phyloP scores from a whole-genome alignment of 2,888 invertebrate species.

The Branchipolynoe longqiensis region DNA sequence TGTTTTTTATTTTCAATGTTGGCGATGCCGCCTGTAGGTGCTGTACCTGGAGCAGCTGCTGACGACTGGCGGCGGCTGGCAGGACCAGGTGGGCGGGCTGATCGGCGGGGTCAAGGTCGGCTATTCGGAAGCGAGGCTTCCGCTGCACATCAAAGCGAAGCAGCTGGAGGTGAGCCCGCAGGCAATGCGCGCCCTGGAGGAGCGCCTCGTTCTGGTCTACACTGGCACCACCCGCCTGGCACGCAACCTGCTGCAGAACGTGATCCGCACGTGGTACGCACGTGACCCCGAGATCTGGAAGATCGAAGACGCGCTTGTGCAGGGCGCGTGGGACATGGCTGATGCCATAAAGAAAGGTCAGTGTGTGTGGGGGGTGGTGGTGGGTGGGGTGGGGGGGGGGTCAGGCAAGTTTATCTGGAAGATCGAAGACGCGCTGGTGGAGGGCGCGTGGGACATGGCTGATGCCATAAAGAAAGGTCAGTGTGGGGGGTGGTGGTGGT shows the following conservation, averaged over 20 bases:
- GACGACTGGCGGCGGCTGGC: constrained; percentile 85
- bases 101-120: constrained; percentile 82
- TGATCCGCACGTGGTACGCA: constrained; percentile 82
- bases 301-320: constrained; percentile 79
- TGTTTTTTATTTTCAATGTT: too few relatives aligned
- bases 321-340: constrained; percentile 78
- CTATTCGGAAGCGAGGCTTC: constrained; percentile 77
- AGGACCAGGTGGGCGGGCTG: constrained; percentile 84
- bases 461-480: constrained; percentile 79
- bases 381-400: too few relatives aligned
- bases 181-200: constrained; percentile 78
- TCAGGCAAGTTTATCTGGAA: too few relatives aligned
- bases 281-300: constrained; percentile 80
- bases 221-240: constrained; percentile 84
- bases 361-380: too few relatives aligned
- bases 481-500: too few relatives aligned
- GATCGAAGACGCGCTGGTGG: constrained; percentile 79
- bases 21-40: too few relatives aligned
- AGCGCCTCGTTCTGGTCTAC: constrained; percentile 83
- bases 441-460: constrained; percentile 78
- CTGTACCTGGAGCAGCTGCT: constrained; percentile 83
- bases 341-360: constrained; percentile 79
- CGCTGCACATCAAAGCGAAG: constrained; percentile 78
- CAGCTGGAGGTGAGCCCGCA: constrained; percentile 73
- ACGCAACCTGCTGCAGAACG: constrained; percentile 84